phyloP scores from a whole-genome alignment of 2,888 invertebrate species.

The Boloria euphrosyne region DNA sequence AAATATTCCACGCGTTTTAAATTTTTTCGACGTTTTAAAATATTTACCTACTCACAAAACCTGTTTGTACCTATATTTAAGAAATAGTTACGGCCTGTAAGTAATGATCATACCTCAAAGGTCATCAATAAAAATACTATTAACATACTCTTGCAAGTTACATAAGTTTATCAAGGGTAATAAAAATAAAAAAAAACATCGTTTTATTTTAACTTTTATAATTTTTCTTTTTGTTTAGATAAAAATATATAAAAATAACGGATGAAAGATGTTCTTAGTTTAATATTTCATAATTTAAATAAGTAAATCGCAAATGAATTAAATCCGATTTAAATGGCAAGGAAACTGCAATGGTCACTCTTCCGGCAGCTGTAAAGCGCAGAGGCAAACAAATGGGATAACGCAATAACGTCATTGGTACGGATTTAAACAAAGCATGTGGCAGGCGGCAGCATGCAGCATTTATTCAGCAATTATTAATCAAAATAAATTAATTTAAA shows the following conservation, averaged over 20 bases:
- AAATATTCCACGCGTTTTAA: conserved; percentile 23
- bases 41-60: conserved; percentile 26
- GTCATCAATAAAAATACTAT: conserved; percentile 11
- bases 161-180: background rate
- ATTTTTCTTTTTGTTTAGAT: no score
- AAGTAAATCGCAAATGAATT: background rate
- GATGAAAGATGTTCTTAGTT: background rate
- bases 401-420: conserved; percentile 21
- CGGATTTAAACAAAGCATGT: conserved; percentile 22
- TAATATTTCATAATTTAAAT: no score
- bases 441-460: no score
- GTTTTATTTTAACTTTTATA: background rate
- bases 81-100: conserved; percentile 9
- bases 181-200: conserved; percentile 4
- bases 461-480: background rate
- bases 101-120: conserved; percentile 12
- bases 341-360: conserved; percentile 44
- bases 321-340: conserved; percentile 39
- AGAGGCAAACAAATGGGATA: conserved; percentile 21
- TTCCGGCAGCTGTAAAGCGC: conserved; percentile 50
- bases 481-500: no score
- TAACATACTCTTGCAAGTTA: background rate
- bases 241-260: no score
- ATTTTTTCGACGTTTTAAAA: conserved; percentile 15
- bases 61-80: conserved; percentile 17